Evolutionary conservation across 2,113 vertebrate genomes (phyloP).

Genomic region (Casuarius casuarius): DNA sequence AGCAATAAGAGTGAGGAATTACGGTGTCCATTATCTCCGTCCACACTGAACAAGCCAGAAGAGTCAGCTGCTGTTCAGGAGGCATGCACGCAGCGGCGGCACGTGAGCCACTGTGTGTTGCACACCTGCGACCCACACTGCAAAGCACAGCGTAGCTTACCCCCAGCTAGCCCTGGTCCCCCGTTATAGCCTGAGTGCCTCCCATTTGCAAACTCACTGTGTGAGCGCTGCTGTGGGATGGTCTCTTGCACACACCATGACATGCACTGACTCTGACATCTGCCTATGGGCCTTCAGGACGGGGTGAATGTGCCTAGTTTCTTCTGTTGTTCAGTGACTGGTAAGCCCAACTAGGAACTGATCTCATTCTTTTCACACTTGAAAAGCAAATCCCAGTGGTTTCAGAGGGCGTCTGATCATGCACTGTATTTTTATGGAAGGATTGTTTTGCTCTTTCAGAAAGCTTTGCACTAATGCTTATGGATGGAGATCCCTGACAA

Average conservation of each 20-base stretch:
- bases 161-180: fast-evolving
- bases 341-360: background rate
- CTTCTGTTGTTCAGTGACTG: background rate
- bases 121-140: background rate
- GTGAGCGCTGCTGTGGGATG: fast-evolving
- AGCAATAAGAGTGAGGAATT: background rate
- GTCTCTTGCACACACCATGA: fast-evolving
- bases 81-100: fast-evolving
- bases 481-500: background rate
- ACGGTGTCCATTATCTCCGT: background rate
- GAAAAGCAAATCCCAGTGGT: background rate
- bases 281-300: background rate
- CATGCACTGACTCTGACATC: background rate
- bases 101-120: fast-evolving
- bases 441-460: background rate
- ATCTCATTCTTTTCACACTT: background rate
- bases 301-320: background rate
- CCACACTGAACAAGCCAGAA: background rate
- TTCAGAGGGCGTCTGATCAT: background rate
- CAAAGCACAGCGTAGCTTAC: background rate
- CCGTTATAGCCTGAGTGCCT: fast-evolving
- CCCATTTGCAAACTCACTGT: too few relatives aligned
- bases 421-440: background rate
- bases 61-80: fast-evolving
- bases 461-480: background rate